Evolutionary conservation across 2,888 invertebrate species (phyloP), one percentile per base, ranked within the genome.

Genomic region (Noctua pronuba): DNA sequence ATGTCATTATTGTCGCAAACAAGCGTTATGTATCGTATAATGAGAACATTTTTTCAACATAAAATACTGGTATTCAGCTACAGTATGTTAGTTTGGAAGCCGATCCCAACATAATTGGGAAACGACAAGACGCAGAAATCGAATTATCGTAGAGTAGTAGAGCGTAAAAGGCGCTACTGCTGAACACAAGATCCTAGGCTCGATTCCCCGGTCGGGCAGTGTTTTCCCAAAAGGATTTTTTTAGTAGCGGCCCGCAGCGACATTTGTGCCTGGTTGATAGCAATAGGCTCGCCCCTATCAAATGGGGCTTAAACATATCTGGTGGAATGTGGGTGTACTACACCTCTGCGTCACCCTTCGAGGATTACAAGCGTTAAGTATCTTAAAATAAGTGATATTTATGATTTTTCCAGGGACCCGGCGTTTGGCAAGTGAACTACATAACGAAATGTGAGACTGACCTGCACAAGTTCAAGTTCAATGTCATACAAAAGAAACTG

Each of bases 401-500:
- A 10, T 60, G 8, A 8, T 35, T 21, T 35, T 62, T 66, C 5
- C 71, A 81, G 84, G 80, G 80, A n/a, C 84, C 80, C 3, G 80
- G 80, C 8, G 21, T 68, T 7, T 84, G 84, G 84, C 58, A 65
- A 16, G 85, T 84, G 18, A 41, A 74, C n/a, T 35, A 72, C 62
- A 65, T 82, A 38, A 65, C 60, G 38, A 77, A 82, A 65, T 84
- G 85, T 24, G 85, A 82, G 31, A 24, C 11, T 0, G 89, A 90
- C 0, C 5, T 68, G 31, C 91, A 88, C 75, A 81, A 49, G 4
- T 83, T 87, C 60, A 62, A 75, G 3, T 62, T 93, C 1, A 87
- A 91, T 0, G 66, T 93, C 16, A 75, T 0, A 0, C 79, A 79
- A 8, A 90, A 86, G 49, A 93, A 93, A 76, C 38, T 93, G 5